Conservation (phyloP, 1,140 invertebrate genomes). For the Caenorhabditis elegans region WBcel235 BX284606.5:12431501-12432000, state of each 20-base stretch:
- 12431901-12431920: background rate
- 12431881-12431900: background rate
- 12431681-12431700: too few relatives aligned
- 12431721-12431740: too few relatives aligned
- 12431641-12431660: too few relatives aligned
- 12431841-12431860: background rate
- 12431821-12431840: background rate
- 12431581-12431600: too few relatives aligned
- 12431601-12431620: too few relatives aligned
- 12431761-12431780: background rate
- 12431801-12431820: background rate
- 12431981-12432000: slow-evolving; percentile 4
- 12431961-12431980: background rate
- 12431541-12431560: too few relatives aligned
- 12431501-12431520: too few relatives aligned
- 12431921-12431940: background rate
- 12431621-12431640: too few relatives aligned
- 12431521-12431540: too few relatives aligned
- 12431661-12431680: too few relatives aligned
- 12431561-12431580: too few relatives aligned
- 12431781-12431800: slow-evolving; percentile 12
- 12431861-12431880: background rate
- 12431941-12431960: background rate
- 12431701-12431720: too few relatives aligned
- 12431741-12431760: background rate